Percentiles rank a stretch among this genome's conserved stretches.
Conservation (phyloP, 2,888 invertebrate genomes). For the Melieria omissa region DNA sequence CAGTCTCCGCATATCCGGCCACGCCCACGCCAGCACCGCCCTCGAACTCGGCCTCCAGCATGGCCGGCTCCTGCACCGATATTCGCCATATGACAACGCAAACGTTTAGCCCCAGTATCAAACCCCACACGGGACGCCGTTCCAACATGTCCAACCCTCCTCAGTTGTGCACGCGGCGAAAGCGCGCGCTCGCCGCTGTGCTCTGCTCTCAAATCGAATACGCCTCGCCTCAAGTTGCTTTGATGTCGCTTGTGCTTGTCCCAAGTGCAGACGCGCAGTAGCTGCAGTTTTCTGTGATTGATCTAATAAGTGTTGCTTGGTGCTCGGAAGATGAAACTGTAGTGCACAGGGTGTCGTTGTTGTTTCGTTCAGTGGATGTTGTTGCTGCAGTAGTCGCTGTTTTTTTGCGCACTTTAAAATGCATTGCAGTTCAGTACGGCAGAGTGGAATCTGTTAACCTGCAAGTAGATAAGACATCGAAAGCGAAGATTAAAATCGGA, state of each 20-base stretch:
- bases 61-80: conserved; percentile 60
- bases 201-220: conserved; percentile 3
- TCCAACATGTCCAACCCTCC: conserved; percentile 60
- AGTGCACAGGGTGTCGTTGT: neutral
- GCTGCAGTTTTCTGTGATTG: neutral
- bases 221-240: conserved; percentile 21
- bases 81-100: conserved; percentile 66
- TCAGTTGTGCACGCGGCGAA: neutral
- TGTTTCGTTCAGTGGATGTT: neutral
- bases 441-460: neutral
- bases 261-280: neutral
- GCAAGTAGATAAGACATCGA: neutral
- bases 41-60: conserved; percentile 49
- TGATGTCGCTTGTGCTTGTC: neutral
- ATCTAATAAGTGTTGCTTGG: neutral
- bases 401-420: neutral
- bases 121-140: conserved; percentile 61
- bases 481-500: neutral
- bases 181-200: too few species aligned
- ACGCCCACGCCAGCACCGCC: conserved; percentile 22
- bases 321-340: too few species aligned
- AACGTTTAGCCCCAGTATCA: conserved; percentile 63
- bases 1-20: neutral
- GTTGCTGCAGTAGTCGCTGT: neutral
- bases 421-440: neutral